Evolutionary conservation across 2,888 invertebrate species (phyloP).

Genomic region (Muscina levida): DNA sequence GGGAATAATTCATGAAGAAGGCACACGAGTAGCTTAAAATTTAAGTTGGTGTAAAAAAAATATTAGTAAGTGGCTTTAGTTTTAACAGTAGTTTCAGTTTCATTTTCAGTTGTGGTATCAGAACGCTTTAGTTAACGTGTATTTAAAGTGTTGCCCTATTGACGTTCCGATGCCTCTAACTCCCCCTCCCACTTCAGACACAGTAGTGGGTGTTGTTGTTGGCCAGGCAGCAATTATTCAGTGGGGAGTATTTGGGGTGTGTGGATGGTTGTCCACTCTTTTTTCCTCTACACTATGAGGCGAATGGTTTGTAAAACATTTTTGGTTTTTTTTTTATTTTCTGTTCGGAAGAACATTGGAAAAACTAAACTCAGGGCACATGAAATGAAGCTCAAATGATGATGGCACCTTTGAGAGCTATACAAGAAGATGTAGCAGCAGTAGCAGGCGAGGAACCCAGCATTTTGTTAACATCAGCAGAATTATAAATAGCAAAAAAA

Average conservation of each 20-base stretch:
- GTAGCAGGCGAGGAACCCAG: slow-evolving; percentile 34
- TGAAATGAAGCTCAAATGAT: slow-evolving; percentile 50
- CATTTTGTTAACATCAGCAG: slow-evolving; percentile 46
- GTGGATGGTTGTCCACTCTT: slow-evolving; percentile 24
- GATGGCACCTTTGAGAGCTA: slow-evolving; percentile 62
- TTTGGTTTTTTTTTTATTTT: too few species aligned
- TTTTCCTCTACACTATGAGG: too few species aligned
- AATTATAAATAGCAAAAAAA: slow-evolving; percentile 53
- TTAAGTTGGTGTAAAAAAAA: slow-evolving; percentile 23
- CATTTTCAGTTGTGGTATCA: slow-evolving; percentile 1
- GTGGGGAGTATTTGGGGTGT: slow-evolving; percentile 17
- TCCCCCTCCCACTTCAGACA: too few species aligned
- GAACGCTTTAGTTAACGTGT: slow-evolving; percentile 53
- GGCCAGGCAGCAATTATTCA: slow-evolving; percentile 11
- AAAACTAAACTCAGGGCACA: not conserved
- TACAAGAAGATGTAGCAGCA: not conserved
- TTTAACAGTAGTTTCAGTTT: slow-evolving; percentile 14
- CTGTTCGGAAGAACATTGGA: not conserved
- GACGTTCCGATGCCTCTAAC: slow-evolving; percentile 7
- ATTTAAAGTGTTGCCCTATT: slow-evolving; percentile 51
- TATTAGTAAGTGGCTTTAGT: slow-evolving; percentile 12
- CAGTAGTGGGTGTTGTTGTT: slow-evolving; percentile 18
- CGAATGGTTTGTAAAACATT: not conserved
- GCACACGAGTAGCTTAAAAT: slow-evolving; percentile 19
- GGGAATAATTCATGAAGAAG: not conserved